Evolutionary conservation across 64 coral and sea anemone genomes (phyloP).

Genomic region (Trachythela sp.): DNA sequence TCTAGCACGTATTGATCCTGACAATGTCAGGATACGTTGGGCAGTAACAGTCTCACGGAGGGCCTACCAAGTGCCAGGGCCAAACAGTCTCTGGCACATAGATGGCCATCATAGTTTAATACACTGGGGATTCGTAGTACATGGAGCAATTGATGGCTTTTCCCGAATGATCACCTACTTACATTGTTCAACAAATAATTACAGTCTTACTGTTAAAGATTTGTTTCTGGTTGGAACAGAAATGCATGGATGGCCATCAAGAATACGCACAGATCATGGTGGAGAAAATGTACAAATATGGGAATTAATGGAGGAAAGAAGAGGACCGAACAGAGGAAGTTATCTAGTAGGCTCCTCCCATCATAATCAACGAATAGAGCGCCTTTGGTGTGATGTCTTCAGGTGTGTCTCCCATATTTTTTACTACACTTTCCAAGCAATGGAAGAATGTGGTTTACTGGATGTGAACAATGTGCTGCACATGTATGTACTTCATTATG

Average conservation of each 20-base stretch:
- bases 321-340: conserved; percentile 1
- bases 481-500: conserved; percentile 51
- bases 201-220: conserved; percentile 49
- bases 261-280: conserved; percentile 8
- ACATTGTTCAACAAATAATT: conserved; percentile 52
- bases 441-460: conserved; percentile 58
- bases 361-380: conserved; percentile 62
- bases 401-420: conserved; percentile 49
- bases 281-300: too few relatives aligned
- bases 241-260: conserved; percentile 44
- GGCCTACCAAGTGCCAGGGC: conserved; percentile 25
- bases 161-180: conserved; percentile 43
- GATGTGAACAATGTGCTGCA: conserved; percentile 55
- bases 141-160: conserved; percentile 48
- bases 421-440: conserved; percentile 60
- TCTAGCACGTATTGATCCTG: too few relatives aligned
- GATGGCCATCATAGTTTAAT: conserved; percentile 44
- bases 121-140: conserved; percentile 48
- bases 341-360: conserved; percentile 50
- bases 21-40: too few relatives aligned
- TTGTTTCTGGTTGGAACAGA: conserved; percentile 38
- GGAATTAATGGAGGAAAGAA: too few relatives aligned
- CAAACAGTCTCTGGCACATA: conserved; percentile 52
- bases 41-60: too few relatives aligned
- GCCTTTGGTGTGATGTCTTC: conserved; percentile 59